Base-by-base conservation (phyloP, 2,888 invertebrate genomes). In the Pollenia labialis region DNA sequence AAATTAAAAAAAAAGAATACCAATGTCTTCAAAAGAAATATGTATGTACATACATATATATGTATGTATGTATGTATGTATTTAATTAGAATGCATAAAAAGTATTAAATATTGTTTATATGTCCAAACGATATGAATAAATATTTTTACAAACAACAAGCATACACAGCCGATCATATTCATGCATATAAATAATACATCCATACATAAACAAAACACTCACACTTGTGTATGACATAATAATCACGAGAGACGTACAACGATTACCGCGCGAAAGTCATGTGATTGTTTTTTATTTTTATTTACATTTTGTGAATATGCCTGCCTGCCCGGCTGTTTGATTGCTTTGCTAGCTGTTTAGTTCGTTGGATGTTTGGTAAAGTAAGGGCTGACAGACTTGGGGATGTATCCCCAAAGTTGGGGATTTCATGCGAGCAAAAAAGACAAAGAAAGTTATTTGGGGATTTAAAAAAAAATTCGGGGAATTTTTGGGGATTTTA, bases 201-300 rank as follows among this genome's bases (percentile, higher is more conserved):
- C 72, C 52, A 62, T 14, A 62, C 64, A 64, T 68, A 71, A 48
- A 80, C 66, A 81, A 32, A 48, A 64, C 72, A 85, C 81, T 50
- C 83, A 84, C 64, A 86, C 87, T 80, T 87, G 58, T 85, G 75
- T 86, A 88, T 92, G 92, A 92, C 92, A 92, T 92, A 92, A 93
- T 93, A 93, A 92, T 92, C 92, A 93, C 92, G 92, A 91, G 92
- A 92, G 92, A 87, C 91, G 89, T 90, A 90, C 81, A 85, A 74
- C 91, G 92, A 92, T 92, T 92, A 92, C 81, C 84, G 81, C 84
- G 90, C 92, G 90, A 66, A 79, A 92, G 92, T 92, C 92, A 92
- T 92, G 92, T 92, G 92, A 92, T 93, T 92, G 91, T 90, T 92
- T 92, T 71, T 46, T 46, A 44, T 69, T 64, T 81, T 74, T 87